A percentile compares a stretch with the other conserved stretches of the same genome.
phyloP scores from a whole-genome alignment of 92 coral and sea anemone species.

The Heliopora coerulea region DNA sequence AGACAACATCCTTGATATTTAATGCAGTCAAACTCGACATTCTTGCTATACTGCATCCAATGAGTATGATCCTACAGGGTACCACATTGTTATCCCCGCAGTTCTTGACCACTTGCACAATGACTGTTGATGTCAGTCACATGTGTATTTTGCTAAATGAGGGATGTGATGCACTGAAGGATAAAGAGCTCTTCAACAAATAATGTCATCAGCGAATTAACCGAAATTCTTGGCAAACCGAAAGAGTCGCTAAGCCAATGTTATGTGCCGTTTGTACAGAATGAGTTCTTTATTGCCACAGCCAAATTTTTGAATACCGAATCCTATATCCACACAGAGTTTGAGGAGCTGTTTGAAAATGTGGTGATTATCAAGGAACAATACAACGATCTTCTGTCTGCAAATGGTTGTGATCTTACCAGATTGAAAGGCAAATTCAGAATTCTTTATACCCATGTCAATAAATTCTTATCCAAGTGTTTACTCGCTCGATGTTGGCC shows the following conservation, averaged over 20 bases:
- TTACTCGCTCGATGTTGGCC: slow-evolving; percentile 30
- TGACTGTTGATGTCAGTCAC: slow-evolving; percentile 27
- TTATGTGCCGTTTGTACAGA: slow-evolving; percentile 23
- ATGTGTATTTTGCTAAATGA: slow-evolving; percentile 13
- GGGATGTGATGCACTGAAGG: slow-evolving; percentile 21
- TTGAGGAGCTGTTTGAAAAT: slow-evolving; percentile 25
- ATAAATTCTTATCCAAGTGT: slow-evolving; percentile 18
- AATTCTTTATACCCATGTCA: slow-evolving; percentile 30
- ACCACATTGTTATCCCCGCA: slow-evolving; percentile 21
- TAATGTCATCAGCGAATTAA: slow-evolving; percentile 4
- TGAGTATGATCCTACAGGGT: slow-evolving; percentile 27
- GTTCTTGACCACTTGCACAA: slow-evolving; percentile 29
- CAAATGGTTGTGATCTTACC: slow-evolving; percentile 31
- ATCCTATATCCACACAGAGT: slow-evolving; percentile 21
- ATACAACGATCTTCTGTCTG: slow-evolving; percentile 20
- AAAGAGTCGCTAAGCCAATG: slow-evolving; percentile 6
- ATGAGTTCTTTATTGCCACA: slow-evolving; percentile 34
- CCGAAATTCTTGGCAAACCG: slow-evolving; percentile 13
- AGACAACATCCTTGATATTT: slow-evolving; percentile 21
- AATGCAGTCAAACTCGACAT: slow-evolving; percentile 33
- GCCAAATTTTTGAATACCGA: slow-evolving; percentile 34
- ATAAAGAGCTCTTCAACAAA: slow-evolving; percentile 21
- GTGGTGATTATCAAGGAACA: slow-evolving; percentile 40
- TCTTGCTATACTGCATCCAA: slow-evolving; percentile 15
- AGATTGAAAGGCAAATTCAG: slow-evolving; percentile 29